Evolutionary conservation across 2,888 invertebrate genomes (phyloP), one percentile per base, ranked within the genome.

Genomic region (Choreutis nemorana): DNA sequence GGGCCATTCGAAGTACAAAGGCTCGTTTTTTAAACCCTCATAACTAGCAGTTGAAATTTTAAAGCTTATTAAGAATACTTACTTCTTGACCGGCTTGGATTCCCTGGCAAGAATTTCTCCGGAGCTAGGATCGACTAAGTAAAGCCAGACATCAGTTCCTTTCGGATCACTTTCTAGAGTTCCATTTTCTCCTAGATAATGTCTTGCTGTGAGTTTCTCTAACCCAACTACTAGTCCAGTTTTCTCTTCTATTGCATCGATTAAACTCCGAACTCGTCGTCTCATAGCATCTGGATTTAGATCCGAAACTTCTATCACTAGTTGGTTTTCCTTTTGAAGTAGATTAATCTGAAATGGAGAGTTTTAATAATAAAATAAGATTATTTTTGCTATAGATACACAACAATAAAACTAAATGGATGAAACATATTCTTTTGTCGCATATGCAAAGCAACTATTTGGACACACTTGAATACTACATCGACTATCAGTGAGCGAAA

Each of bases 91-190:
- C 18, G 83, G 61, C 1, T 84, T 79, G 37, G 87, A 87, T 41
- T 92, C 91, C 26, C 90, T 83, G 0, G 82, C 72, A 21, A 94
- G 62, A 40, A 94, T 89, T 28, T 72, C 75, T 37, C 91, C 92
- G 0, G 85, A 87, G 29, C 77, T 81, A 0, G 94, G 93, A 66
- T 94, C 91, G 2, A 94, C 79, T 0, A 89, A 82, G 48, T 94
- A 94, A 57, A 95, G 85, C 91, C 93, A 94, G 4, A 94, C 84
- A 47, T 94, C 94, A 0, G 93, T 91, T 4, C 90, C 91, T 4
- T 82, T 81, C 0, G 83, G 72, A 54, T 91, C 89, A 33, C 83
- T 85, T 42, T 88, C 87, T 11, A 92, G 60, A 0, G 90, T 89
- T 3, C 89, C 88, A 54, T 92, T 93, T 28, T 83, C 85, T 7